These are phyloP conservation scores for Cyprinodon tularosa DNA, from an alignment of 2,113 vertebrate genomes.

Conservation along the genomic window DNA sequence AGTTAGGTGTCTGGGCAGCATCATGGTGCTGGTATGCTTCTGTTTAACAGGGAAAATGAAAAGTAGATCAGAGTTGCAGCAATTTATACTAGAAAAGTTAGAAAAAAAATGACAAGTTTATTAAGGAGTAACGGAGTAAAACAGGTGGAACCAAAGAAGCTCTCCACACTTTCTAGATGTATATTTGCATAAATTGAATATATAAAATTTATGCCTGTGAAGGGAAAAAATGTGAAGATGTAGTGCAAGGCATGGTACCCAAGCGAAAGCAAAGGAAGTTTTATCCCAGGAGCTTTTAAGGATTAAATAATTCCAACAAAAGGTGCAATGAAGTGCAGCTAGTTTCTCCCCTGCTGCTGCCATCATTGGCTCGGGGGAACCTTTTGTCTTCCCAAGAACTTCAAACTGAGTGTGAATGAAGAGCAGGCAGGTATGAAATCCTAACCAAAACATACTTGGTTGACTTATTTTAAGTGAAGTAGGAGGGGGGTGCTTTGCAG, in stretches of 20 bases:
- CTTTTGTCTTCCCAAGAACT: slow-evolving; percentile 50
- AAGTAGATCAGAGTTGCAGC: not conserved
- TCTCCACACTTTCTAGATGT: not conserved
- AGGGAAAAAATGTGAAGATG: not conserved
- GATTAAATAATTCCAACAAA: slow-evolving; percentile 40
- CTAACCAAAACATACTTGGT: slow-evolving; percentile 72
- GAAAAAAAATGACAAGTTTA: too few relatives aligned
- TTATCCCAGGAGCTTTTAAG: slow-evolving; percentile 5
- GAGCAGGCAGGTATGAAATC: slow-evolving; percentile 59
- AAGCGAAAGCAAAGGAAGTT: slow-evolving; percentile 22
- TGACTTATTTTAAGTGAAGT: slow-evolving; percentile 65
- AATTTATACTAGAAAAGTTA: not conserved
- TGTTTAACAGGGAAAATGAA: not conserved
- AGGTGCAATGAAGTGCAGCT: slow-evolving; percentile 38
- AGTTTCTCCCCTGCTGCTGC: slow-evolving; percentile 19
- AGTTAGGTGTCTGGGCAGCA: too few relatives aligned
- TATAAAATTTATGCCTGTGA: not conserved
- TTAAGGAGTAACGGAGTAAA: not conserved
- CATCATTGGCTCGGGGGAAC: not conserved
- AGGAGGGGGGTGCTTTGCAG: slow-evolving; percentile 43
- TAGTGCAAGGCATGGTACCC: not conserved
- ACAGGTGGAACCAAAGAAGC: not conserved
- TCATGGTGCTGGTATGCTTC: not conserved
- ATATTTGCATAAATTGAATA: not conserved
- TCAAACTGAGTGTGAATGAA: slow-evolving; percentile 63